Conservation (phyloP, 2,888 invertebrate genomes). For the Bellardia pandia region DNA sequence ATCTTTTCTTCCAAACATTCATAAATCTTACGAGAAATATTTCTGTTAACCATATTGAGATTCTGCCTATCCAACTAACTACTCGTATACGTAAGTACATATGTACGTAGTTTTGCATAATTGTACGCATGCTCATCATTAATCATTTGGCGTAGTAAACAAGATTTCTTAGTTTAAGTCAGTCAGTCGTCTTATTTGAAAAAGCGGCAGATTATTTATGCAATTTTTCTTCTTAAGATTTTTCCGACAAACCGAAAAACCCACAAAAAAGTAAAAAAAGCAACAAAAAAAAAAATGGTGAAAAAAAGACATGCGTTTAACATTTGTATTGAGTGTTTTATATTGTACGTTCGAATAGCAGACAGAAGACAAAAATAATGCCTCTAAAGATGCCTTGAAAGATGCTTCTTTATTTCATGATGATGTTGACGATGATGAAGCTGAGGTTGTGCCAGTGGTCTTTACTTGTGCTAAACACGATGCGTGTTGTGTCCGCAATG, state of each 20-base stretch:
- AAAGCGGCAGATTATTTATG: constrained; percentile 71
- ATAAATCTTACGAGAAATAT: constrained; percentile 33
- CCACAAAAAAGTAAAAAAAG: background rate
- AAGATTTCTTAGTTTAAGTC: constrained; percentile 55
- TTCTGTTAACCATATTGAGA: constrained; percentile 7
- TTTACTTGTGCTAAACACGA: constrained; percentile 54
- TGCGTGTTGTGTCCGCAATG: constrained; percentile 71
- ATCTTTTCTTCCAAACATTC: constrained; percentile 15
- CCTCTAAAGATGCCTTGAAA: constrained; percentile 65
- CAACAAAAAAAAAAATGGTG: background rate
- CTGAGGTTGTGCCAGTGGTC: constrained; percentile 44
- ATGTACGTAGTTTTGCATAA: constrained; percentile 62
- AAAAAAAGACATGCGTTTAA: constrained; percentile 67
- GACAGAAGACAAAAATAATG: constrained; percentile 60
- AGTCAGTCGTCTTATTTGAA: constrained; percentile 43
- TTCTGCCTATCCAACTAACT: background rate
- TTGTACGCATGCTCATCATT: constrained; percentile 73
- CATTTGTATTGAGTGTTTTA: constrained; percentile 73
- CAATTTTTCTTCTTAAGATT: constrained; percentile 57
- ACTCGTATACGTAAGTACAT: too few species aligned
- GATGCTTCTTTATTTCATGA: constrained; percentile 67
- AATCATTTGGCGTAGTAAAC: constrained; percentile 69
- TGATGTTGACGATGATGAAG: constrained; percentile 8
- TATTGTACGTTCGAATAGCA: constrained; percentile 55
- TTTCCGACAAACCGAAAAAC: constrained; percentile 31